Evolutionary conservation across 1,140 invertebrate genomes (phyloP).

Genomic region (Coenobita brevimanus): DNA sequence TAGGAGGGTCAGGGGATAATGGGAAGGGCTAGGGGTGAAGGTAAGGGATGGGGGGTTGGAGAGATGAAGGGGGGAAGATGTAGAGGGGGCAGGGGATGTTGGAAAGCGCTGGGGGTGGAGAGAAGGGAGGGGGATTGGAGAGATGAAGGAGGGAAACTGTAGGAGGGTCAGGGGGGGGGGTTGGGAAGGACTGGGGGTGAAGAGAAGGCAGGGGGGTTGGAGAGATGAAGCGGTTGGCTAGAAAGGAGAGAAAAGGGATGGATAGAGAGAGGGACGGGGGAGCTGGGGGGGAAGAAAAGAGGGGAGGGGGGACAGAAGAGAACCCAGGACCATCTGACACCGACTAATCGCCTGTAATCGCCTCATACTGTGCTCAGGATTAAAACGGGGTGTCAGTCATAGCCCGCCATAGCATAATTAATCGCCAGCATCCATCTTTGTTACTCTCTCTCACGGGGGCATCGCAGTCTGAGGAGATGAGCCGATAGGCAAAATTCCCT

Average conservation of each 20-base stretch:
- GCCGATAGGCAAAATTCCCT: too few species aligned
- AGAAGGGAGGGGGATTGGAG: neutral
- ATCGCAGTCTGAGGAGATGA: too few species aligned
- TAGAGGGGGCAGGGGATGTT: neutral
- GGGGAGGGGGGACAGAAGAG: too few species aligned
- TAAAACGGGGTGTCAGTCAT: conserved; percentile 30
- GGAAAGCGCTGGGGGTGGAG: neutral
- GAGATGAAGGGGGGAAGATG: neutral
- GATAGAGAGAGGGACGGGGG: too few species aligned
- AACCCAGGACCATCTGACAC: too few species aligned
- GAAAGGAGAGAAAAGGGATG: neutral
- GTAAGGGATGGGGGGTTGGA: too few species aligned
- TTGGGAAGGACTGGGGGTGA: neutral
- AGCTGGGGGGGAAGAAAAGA: too few species aligned
- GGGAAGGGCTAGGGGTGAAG: too few species aligned
- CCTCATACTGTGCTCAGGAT: conserved; percentile 10
- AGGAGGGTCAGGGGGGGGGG: neutral
- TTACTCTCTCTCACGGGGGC: neutral
- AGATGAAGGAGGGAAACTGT: neutral
- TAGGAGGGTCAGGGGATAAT: too few species aligned
- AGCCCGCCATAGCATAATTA: neutral
- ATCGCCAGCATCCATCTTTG: neutral
- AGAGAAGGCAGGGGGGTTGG: neutral
- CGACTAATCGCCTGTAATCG: conserved; percentile 4
- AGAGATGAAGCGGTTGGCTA: too few species aligned